Percentiles rank a stretch among this genome's conserved stretches.
These are phyloP conservation scores for Poecilia velifera DNA, from an alignment of 2,797 vertebrate species.

Conservation along the genomic window DNA sequence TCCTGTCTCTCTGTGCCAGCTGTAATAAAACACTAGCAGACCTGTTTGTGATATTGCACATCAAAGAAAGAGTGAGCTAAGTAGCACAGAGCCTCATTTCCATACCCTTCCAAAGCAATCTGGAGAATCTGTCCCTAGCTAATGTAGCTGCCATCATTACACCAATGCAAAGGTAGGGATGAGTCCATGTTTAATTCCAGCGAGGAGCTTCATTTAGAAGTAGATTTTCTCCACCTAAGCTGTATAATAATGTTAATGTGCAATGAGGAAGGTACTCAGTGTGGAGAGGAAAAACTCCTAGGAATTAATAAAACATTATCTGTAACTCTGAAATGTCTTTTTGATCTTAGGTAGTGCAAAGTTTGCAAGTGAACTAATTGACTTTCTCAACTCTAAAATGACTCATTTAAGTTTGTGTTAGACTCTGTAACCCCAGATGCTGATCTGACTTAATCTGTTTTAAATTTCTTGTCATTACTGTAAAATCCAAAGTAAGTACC, in stretches of 20 bases:
- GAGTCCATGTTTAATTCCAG: constrained; percentile 26
- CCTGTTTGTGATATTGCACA: constrained; percentile 63
- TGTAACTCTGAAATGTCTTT: constrained; percentile 30
- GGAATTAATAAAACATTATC: constrained; percentile 41
- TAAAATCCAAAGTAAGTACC: background rate
- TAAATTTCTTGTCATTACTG: background rate
- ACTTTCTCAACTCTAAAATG: background rate
- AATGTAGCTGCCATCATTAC: constrained; percentile 41
- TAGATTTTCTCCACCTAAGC: constrained; percentile 37
- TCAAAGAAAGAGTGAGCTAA: constrained; percentile 65
- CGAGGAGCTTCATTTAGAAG: constrained; percentile 37
- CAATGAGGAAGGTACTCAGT: constrained; percentile 19
- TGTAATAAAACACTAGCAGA: constrained; percentile 64
- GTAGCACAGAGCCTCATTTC: constrained; percentile 66
- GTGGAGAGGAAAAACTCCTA: constrained; percentile 15
- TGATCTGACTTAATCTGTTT: background rate
- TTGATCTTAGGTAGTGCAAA: background rate
- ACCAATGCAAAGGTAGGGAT: constrained; percentile 41
- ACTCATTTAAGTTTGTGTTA: background rate
- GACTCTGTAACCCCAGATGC: background rate
- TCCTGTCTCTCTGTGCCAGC: constrained; percentile 41
- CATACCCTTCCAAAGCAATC: constrained; percentile 56
- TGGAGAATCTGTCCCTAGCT: constrained; percentile 46
- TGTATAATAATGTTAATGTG: constrained; percentile 46
- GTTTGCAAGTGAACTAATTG: constrained; percentile 7